Conservation (phyloP, 2,888 invertebrate genomes). For the Seladonia tumulorum region DNA sequence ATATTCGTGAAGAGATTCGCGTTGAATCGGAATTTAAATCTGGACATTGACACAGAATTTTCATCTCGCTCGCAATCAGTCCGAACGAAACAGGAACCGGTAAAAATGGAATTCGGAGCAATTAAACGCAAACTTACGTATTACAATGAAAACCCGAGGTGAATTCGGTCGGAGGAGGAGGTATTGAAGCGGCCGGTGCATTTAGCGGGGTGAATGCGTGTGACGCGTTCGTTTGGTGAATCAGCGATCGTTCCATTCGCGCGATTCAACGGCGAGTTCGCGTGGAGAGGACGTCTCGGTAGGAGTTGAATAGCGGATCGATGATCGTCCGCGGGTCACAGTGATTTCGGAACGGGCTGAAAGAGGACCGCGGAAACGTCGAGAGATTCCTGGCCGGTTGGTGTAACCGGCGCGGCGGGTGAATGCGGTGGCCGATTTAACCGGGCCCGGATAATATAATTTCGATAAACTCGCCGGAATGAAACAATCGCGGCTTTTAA, state of each 20-base stretch:
- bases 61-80: neutral
- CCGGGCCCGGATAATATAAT: constrained; percentile 13
- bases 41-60: neutral
- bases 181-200: neutral
- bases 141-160: constrained; percentile 30
- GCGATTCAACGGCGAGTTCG: neutral
- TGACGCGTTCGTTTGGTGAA: neutral
- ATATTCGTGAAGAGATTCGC: neutral
- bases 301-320: neutral
- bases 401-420: neutral
- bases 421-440: constrained; percentile 1
- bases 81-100: neutral
- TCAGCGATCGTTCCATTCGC: neutral
- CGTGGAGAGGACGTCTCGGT: neutral
- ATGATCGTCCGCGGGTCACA: neutral
- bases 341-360: neutral
- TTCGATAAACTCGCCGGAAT: constrained; percentile 37
- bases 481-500: constrained; percentile 37
- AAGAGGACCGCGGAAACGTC: neutral
- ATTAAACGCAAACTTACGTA: neutral
- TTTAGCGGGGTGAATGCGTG: neutral
- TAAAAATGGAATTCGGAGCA: neutral
- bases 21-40: neutral
- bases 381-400: neutral
- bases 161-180: constrained; percentile 44